phyloP scores from a whole-genome alignment of 2,113 vertebrate genomes.

The Phoenicopterus ruber region DNA sequence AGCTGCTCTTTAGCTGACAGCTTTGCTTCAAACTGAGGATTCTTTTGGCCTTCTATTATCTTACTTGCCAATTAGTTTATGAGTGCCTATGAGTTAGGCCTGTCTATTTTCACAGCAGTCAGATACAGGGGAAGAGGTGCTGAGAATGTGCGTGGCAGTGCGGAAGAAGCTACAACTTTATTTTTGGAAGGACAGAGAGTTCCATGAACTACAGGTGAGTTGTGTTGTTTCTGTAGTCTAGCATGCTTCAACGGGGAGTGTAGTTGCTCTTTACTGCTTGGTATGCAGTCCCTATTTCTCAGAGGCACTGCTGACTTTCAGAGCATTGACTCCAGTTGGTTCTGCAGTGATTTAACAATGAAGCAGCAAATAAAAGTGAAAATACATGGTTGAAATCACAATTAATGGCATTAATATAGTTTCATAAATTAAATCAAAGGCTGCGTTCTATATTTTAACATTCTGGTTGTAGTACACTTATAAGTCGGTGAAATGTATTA shows the following conservation, averaged over 20 bases:
- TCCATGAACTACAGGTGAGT: constrained; percentile 86
- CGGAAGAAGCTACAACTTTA: constrained; percentile 94
- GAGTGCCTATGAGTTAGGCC: background rate
- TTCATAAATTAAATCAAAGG: background rate
- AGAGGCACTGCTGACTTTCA: background rate
- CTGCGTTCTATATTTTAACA: background rate
- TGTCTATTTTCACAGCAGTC: constrained; percentile 76
- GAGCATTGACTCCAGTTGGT: fast-evolving
- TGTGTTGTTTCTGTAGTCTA: background rate
- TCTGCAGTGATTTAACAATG: background rate
- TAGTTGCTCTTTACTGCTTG: background rate
- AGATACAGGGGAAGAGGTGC: constrained; percentile 82
- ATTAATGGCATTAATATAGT: background rate
- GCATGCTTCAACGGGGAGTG: background rate
- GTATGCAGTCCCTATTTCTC: background rate
- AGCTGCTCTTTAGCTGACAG: background rate
- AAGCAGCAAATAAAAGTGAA: background rate
- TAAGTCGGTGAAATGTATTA: background rate
- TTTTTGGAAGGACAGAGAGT: constrained; percentile 96
- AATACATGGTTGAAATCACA: background rate
- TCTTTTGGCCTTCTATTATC: background rate
- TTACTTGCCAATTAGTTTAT: background rate
- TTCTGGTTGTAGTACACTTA: background rate
- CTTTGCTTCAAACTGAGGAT: background rate
- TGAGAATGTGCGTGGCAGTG: constrained; percentile 95